Base-by-base conservation (phyloP, 92 coral and sea anemone genomes). In the Paramuricea clavata region DNA sequence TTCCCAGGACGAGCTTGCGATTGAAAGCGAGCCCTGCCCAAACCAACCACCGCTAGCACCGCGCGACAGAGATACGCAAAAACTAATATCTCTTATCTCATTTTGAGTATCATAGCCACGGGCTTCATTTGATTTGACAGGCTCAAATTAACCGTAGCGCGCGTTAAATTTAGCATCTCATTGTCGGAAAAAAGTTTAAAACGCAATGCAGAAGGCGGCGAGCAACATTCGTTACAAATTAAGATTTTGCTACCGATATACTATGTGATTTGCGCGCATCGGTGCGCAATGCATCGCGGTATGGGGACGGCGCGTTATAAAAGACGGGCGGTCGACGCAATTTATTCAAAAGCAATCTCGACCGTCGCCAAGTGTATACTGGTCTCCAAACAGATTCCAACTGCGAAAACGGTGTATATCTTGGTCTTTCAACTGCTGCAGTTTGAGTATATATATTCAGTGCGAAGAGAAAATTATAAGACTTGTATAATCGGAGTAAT, bases 261-360 rank as follows among this genome's bases (percentile, higher is more conserved):
- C 31, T 11, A 11, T 60, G 54, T 47, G 54, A 47, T 47, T 47
- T 47, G 68, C 68, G 68, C 68, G 61, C 61, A 36, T 36, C 42
- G 42, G 21, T 22, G 61, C 61, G 68, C 68, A 60, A 60, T 28
- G 68, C 30, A 60, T n/a, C 68, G 68, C 33, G 68, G 68, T 60
- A 60, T 26, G 12, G 68, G 19, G 2, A 28, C 68, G 23, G 68
- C 12, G 68, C 31, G 10, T 28, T 60, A 60, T 60, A 60, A 60
- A 60, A 60, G 68, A 12, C 33, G 68, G 12, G 68, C 33, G 0
- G 3, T 57, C 5, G 15, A 8, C 68, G 15, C 28, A 28, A 60
- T 22, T 17, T 25, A 60, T 60, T 60, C 68, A 60, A 60, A 60
- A 2, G 68, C 68, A 60, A 60, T 2, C 68, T 60, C 10, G 19